A percentile compares a stretch with the other conserved stretches of the same genome.
These are phyloP conservation scores for Muntiacus reevesi DNA, from an alignment of 2,113 vertebrate genomes.

Conservation along the genomic window DNA sequence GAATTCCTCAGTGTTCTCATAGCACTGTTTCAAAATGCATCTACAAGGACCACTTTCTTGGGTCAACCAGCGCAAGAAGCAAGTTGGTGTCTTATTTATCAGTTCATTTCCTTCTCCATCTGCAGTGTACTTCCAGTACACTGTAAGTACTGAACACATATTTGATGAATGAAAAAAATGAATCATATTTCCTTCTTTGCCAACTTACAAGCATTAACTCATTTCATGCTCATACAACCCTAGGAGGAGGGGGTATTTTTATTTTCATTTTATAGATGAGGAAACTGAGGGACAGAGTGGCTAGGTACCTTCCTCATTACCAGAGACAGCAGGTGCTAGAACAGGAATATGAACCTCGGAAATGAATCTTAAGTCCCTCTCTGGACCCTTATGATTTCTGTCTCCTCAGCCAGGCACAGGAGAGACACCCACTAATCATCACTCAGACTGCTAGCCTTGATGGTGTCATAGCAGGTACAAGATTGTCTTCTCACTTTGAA, in stretches of 20 bases:
- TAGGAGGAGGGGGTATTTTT: not conserved
- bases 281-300: not conserved
- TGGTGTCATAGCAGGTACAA: not conserved
- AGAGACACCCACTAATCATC: not conserved
- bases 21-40: not conserved
- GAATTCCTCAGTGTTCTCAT: not conserved
- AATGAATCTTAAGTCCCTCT: not conserved
- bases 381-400: not conserved
- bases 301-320: not conserved
- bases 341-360: not conserved
- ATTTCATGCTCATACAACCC: not conserved
- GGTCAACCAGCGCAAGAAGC: not conserved
- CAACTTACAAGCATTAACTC: not conserved
- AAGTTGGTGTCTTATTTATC: not conserved
- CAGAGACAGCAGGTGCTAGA: not conserved
- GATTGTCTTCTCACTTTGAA: not conserved
- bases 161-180: not conserved
- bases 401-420: not conserved
- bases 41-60: not conserved
- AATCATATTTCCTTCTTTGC: not conserved
- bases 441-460: not conserved
- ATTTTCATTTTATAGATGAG: not conserved
- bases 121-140: not conserved
- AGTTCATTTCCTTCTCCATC: not conserved
- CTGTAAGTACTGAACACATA: not conserved